Evolutionary conservation across 1,140 invertebrate species (phyloP), one percentile per base, ranked within the genome.

Genomic region (Adelges cooleyi): DNA sequence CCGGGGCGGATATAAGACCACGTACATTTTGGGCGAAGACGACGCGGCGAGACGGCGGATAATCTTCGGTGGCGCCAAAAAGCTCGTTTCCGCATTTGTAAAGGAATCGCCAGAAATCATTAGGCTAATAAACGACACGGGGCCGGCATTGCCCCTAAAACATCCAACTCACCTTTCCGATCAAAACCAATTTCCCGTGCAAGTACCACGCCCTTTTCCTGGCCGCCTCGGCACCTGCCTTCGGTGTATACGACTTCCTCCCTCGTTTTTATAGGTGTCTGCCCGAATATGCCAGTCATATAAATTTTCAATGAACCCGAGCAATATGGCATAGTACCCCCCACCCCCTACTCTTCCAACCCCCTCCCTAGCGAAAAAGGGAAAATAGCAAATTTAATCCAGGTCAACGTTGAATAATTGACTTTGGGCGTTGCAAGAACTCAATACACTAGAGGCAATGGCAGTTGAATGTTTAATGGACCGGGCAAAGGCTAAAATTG

Each of bases 321-420:
- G 20, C n/a, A 5, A 44, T 27, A 25, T 23, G n/a, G n/a, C n/a
- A n/a, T n/a, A n/a, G n/a, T n/a, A n/a, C n/a, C n/a, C n/a, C n/a
- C n/a, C n/a, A n/a, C n/a, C n/a, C n/a, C n/a, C n/a, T n/a, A n/a
- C n/a, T n/a, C n/a, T n/a, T n/a, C n/a, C n/a, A 44, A 44, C 17
- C 5, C 29, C 17, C 18, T 44, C 18, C 3, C 3, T 36, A 38
- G 38, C 10, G 15, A 54, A 33, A 17, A 54, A 13, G 22, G 1
- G 29, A 29, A 46, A 33, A 46, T 13, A 62, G 29, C 25, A 11
- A 23, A 13, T 29, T 17, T 59, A 59, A 56, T 56, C 38, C 27
- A 42, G 54, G 54, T 59, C 44, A 59, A 59, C 54, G 38, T 59
- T 59, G 56, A 48, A 48, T 62, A 62, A 48, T 62, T 48, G 56